phyloP scores from a whole-genome alignment of 2,113 vertebrate species.

The Murina feae region DNA sequence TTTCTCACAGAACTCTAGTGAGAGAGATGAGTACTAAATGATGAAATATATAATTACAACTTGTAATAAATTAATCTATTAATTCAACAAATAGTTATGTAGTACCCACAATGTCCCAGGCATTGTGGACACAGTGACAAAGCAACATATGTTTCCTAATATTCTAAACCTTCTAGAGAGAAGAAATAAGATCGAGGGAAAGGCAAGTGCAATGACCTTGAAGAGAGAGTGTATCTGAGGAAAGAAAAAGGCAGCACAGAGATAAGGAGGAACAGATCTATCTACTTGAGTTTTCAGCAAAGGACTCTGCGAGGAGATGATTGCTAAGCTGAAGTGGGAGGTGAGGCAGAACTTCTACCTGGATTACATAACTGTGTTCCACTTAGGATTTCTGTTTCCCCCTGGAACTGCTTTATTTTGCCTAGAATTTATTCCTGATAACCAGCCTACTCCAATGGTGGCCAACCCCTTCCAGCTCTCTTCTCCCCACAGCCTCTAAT shows the following conservation, averaged over 20 bases:
- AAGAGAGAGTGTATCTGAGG: background rate
- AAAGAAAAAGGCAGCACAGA: background rate
- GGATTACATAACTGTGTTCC: background rate
- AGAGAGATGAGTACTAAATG: background rate
- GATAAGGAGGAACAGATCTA: background rate
- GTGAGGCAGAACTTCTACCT: background rate
- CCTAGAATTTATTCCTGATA: background rate
- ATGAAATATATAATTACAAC: background rate
- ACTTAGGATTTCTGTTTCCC: background rate
- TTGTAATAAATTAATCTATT: background rate
- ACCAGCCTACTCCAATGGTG: background rate
- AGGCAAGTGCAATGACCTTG: background rate
- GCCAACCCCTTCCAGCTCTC: background rate
- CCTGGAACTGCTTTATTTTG: background rate
- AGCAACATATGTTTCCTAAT: background rate
- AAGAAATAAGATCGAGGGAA: background rate
- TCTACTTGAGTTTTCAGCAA: background rate
- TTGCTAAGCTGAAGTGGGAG: background rate
- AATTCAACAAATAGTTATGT: background rate
- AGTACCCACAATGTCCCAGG: background rate
- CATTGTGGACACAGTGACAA: background rate
- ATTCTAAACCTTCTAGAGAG: background rate
- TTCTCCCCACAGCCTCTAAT: background rate
- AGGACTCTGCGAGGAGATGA: background rate
- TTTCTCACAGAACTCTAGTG: background rate